Percentiles rank a stretch among this genome's conserved stretches.
phyloP scores from a whole-genome alignment of 2,797 vertebrate genomes.

The Alosa sapidissima region DNA sequence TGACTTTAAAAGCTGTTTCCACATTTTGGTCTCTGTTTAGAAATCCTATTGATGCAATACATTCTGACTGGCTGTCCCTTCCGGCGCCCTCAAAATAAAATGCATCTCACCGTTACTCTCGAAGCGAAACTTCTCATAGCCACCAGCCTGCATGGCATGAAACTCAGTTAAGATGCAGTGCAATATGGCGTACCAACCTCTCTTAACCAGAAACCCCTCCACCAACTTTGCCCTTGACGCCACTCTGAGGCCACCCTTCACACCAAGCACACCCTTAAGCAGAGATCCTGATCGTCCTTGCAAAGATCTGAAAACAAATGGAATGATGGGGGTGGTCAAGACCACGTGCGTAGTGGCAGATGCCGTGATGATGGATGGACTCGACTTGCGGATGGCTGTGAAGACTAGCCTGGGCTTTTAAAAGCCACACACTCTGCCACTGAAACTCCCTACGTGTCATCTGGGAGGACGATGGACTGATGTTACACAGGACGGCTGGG shows the following conservation, averaged over 20 bases:
- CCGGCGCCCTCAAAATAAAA: not conserved
- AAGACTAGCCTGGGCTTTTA: not conserved
- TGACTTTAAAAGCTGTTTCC: not conserved
- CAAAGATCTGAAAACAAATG: not conserved
- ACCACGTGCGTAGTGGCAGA: not conserved
- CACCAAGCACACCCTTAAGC: not conserved
- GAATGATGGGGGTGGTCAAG: not conserved
- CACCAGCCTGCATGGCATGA: not conserved
- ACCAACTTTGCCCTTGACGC: not conserved
- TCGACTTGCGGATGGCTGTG: not conserved
- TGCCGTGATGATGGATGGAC: constrained; percentile 2
- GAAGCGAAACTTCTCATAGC: not conserved
- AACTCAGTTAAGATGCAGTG: constrained; percentile 7
- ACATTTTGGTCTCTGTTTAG: constrained; percentile 13
- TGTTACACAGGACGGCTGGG: not conserved
- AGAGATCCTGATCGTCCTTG: not conserved
- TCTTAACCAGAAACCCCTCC: not conserved
- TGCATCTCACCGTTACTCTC: not conserved
- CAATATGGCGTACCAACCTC: not conserved
- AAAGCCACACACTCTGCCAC: constrained; percentile 5
- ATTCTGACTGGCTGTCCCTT: not conserved
- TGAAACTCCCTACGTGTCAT: not conserved
- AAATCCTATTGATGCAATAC: constrained; percentile 10
- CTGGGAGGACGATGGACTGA: not conserved
- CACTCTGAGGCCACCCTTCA: constrained; percentile 10